Evolutionary conservation across 2,797 vertebrate genomes (phyloP), one percentile per base, ranked within the genome.

Genomic region (Sardinella longiceps): DNA sequence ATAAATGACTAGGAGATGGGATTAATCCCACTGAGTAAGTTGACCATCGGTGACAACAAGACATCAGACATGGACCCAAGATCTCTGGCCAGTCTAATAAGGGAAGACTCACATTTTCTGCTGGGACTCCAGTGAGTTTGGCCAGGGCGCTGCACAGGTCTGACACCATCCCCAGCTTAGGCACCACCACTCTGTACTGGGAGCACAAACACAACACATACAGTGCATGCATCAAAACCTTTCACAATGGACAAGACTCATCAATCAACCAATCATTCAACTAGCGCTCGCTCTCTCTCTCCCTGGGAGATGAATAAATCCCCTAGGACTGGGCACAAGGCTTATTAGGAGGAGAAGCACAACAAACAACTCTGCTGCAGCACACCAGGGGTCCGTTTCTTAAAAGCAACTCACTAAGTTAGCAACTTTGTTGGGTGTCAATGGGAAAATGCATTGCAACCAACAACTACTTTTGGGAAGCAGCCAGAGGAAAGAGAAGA

Each of bases 141-240:
- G 96, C 97, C 92, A 99, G 96, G 0, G 97, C 93, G 88, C 95
- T 96, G 88, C 98, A 99, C 84, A 99, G 93, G 90, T 99, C 97
- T 0, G 94, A 94, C 91, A 99, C 94, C 23, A 94, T 90, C 10
- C 98, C 97, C 95, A 98, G 95, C 95, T 98, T 96, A 0, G 97
- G 97, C 87, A 99, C 97, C 86, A 97, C 96, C 82, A 97, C 93
- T 23, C 97, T 96, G 91, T 95, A 98, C 98, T 99, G 89, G 86
- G 81, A 87, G 0, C 63, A 56, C 46, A 80, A 60, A 46, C 2
- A 83, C 37, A 33, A 48, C 39, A 53, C 63, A n/a, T 5, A 25
- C 50, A n/a, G 0, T 66, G n/a, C n/a, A 74, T 15, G 12, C 18
- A 18, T 5, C 5, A 33, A 74, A 15, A 33, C 15, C 66, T 74